These are phyloP conservation scores for Heterocephalus glaber DNA, from an alignment of 2,113 vertebrate genomes.

Conservation along the genomic window DNA sequence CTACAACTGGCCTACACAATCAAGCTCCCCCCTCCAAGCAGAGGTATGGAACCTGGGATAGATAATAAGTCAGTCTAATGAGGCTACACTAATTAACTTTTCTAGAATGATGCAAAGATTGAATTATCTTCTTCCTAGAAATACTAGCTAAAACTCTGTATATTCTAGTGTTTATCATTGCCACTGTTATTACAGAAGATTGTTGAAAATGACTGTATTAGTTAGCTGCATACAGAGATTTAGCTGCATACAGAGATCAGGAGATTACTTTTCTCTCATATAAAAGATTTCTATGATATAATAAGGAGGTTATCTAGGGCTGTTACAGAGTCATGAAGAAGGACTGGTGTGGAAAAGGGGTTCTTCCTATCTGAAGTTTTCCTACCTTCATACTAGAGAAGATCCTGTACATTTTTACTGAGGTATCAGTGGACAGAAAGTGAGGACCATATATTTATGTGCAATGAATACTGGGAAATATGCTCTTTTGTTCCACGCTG, in stretches of 20 bases:
- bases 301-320: not conserved
- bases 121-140: not conserved
- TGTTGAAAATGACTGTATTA: not conserved
- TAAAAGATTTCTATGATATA: not conserved
- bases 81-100: not conserved
- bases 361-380: not conserved
- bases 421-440: not conserved
- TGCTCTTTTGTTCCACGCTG: not conserved
- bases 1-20: not conserved
- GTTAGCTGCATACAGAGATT: not conserved
- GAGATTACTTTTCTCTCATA: not conserved
- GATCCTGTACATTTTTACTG: not conserved
- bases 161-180: not conserved
- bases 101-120: not conserved
- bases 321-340: not conserved
- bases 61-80: not conserved
- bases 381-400: not conserved
- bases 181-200: not conserved
- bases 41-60: not conserved
- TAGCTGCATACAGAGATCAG: not conserved
- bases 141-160: not conserved
- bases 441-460: not conserved
- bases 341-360: not conserved
- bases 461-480: not conserved
- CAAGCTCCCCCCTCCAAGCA: not conserved